Evolutionary conservation across 2,888 invertebrate species (phyloP), one percentile per base, ranked within the genome.

Genomic region (Ormyrus labotus): DNA sequence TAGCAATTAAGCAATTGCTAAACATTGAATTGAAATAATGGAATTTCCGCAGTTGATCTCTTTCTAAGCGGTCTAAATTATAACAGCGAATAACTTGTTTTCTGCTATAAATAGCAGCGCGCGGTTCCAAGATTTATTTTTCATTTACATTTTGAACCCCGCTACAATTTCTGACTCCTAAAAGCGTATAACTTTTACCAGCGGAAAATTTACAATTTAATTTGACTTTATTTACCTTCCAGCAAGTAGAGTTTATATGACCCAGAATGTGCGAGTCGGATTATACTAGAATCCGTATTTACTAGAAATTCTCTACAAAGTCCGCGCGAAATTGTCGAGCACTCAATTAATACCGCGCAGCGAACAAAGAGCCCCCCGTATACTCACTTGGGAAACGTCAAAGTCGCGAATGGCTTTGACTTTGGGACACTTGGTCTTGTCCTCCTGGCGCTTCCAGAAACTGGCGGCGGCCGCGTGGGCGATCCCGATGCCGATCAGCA

Each of bases 401-500:
- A 96, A 96, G 91, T 96, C 95, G 61, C 94, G 93, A 71, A 95
- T 94, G 13, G 95, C 95, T 89, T 94, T 95, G 82, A 96, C 96
- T 92, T 93, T 93, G 0, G 95, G 95, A 86, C 95, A 95, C 89
- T 94, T 94, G 13, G 92, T 92, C 86, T 94, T 93, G 89, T 95
- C 95, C 86, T 95, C 94, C 58, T 93, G 91, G 51, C 81, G 84
- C 92, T 91, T 90, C 89, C 89, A 90, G 11, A 81, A 84, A 57
- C 74, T 80, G 53, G 78, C 74, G 48, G 57, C 74, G 10, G 13
- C 10, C 2, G 19, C 63, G 8, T 60, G 45, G 63, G 58, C 69
- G 48, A 53, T 50, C n/a, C 13, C 8, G 80, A 81, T 79, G 67
- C 75, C 81, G 80, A 82, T 13, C 47, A 47, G 65, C 50, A 74